A percentile compares a stretch with the other conserved stretches of the same genome.
Conservation (phyloP, 2,797 vertebrate species). For the Tenualosa thibaudeaui region DNA sequence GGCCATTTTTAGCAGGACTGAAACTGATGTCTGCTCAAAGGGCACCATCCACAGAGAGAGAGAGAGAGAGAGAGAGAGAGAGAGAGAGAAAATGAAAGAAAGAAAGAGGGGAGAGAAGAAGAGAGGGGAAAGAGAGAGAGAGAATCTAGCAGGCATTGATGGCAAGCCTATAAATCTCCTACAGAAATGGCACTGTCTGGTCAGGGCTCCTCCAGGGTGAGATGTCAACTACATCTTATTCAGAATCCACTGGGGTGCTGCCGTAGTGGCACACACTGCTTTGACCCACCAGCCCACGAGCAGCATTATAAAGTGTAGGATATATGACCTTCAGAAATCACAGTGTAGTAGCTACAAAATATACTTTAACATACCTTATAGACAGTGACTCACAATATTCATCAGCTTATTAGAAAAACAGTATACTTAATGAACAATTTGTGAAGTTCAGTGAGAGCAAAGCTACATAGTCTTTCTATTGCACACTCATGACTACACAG, state of each 20-base stretch:
- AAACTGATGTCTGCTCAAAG: slow-evolving; percentile 51
- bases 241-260: slow-evolving; percentile 50
- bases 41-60: slow-evolving; percentile 35
- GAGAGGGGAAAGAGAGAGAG: background rate
- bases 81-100: background rate
- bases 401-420: background rate
- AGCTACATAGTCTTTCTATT: background rate
- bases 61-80: background rate
- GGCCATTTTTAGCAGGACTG: slow-evolving; percentile 56
- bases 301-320: slow-evolving; percentile 1
- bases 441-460: background rate
- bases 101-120: too few relatives aligned
- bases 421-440: background rate
- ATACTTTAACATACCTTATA: background rate
- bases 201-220: slow-evolving; percentile 41
- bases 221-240: slow-evolving; percentile 62
- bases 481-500: background rate
- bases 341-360: too few relatives aligned
- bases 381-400: background rate
- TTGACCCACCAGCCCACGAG: background rate
- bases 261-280: slow-evolving; percentile 61
- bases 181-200: slow-evolving; percentile 34
- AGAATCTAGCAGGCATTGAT: slow-evolving; percentile 35
- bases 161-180: slow-evolving; percentile 33
- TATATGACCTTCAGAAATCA: background rate